Base-by-base conservation (phyloP, 2,888 invertebrate species). In the Cremastinae sp. region DNA sequence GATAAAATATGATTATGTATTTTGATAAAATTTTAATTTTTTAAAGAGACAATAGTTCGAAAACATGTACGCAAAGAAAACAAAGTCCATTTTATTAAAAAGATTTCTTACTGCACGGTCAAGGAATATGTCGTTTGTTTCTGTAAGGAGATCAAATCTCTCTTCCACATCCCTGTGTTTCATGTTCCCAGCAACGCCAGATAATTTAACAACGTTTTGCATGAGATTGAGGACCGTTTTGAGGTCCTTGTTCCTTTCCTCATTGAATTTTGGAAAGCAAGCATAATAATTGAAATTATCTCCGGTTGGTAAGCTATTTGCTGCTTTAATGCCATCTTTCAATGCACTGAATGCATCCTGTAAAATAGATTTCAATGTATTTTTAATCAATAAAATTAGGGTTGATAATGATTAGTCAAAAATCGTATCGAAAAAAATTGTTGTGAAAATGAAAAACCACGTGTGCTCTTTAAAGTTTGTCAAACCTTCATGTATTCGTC, bases 111-210 rank as follows among this genome's bases (percentile, higher is more conserved):
- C 95, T 59, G 96, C 93, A 85, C 94, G 92, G 86, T 98, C 97
- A 58, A 97, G 90, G 74, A 97, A 92, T 55, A 92, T 91, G 90
- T 98, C 97, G 90, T 97, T 97, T 10, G 94, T 93, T 83, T 97
- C 97, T 22, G 94, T 91, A 9, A 98, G 86, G 82, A 95, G 91
- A 77, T 97, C 97, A 82, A 94, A 93, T 85, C 94, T 93, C 79
- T 94, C 94, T 59, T 94, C 94, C 0, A 91, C 80, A 71, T 92
- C 92, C 20, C 92, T 88, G 37, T 90, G 90, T 78, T 90, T 90
- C 74, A 94, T 91, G 76, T 92, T 93, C 8, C 91, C 92, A 56
- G 91, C 90, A 10, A 93, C 86, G 37, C 93, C 92, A 76, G 93
- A 91, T 74, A 91, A 88, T 80, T 90, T 88, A 78, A 94, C 81